A percentile compares a stretch with the other conserved stretches of the same genome.
Evolutionary conservation across 2,797 vertebrate genomes (phyloP).

Genomic region (Pitangus sulphuratus): DNA sequence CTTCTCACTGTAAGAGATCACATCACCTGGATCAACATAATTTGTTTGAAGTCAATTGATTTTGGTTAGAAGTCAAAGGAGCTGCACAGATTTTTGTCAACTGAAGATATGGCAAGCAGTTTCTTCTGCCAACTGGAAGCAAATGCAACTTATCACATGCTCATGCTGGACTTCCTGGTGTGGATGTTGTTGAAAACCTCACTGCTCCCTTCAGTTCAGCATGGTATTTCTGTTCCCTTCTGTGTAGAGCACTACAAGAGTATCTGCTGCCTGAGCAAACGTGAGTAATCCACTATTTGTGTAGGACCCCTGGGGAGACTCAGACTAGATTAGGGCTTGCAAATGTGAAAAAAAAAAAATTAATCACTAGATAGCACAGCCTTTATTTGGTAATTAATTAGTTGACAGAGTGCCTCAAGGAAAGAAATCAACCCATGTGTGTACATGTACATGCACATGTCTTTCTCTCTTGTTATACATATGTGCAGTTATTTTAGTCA

Average conservation of each 20-base stretch:
- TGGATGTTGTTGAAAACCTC: background rate
- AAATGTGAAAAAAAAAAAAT: background rate
- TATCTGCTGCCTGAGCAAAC: background rate
- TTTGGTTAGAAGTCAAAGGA: background rate
- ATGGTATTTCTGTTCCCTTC: background rate
- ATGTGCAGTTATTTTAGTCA: background rate
- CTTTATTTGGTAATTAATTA: conserved; percentile 8
- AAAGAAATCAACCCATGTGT: background rate
- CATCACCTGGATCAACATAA: background rate
- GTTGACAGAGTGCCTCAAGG: background rate
- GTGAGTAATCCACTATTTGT: background rate
- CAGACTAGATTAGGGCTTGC: background rate
- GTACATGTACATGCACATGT: background rate
- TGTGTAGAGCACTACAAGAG: background rate
- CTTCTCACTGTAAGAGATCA: background rate
- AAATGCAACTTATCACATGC: background rate
- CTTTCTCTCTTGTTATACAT: background rate
- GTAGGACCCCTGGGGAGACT: background rate
- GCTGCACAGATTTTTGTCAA: background rate
- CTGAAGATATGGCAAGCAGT: background rate
- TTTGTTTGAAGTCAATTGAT: background rate
- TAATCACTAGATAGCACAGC: background rate
- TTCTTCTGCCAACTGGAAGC: background rate
- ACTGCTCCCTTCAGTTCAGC: background rate
- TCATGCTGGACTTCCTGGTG: background rate